phyloP scores from a whole-genome alignment of 2,888 invertebrate species.

The Caenorhabditis parvicauda region DNA sequence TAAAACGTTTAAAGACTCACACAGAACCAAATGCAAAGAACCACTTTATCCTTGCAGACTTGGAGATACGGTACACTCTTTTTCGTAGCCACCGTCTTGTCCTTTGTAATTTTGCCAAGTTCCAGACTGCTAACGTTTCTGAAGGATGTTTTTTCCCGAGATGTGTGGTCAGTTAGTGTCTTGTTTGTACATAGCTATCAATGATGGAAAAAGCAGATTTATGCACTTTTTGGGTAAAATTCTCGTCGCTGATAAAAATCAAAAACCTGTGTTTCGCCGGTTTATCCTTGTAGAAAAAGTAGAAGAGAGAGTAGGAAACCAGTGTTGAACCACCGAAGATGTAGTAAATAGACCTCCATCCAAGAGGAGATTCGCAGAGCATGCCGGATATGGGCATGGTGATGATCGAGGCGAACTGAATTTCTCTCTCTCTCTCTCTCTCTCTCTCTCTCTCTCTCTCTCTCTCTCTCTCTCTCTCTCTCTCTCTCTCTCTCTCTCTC shows the following conservation, averaged over 20 bases:
- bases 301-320: slow-evolving; percentile 11
- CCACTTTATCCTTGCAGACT: slow-evolving; percentile 24
- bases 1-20: slow-evolving; percentile 9
- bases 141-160: too few relatives aligned
- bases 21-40: slow-evolving; percentile 14
- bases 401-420: slow-evolving; percentile 21
- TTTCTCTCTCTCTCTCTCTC: neutral
- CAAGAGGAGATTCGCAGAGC: slow-evolving; percentile 22
- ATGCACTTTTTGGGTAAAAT: too few relatives aligned
- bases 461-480: neutral
- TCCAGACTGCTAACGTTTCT: slow-evolving; percentile 23
- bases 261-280: slow-evolving; percentile 15
- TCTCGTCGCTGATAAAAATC: too few relatives aligned
- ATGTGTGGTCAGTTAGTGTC: too few relatives aligned
- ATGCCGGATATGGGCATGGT: slow-evolving; percentile 29
- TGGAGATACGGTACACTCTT: slow-evolving; percentile 23
- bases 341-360: slow-evolving; percentile 30
- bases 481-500: neutral
- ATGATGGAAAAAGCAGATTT: too few relatives aligned
- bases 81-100: neutral
- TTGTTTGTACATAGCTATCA: too few relatives aligned
- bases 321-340: slow-evolving; percentile 17
- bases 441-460: neutral
- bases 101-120: neutral
- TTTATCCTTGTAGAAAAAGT: slow-evolving; percentile 17